These are phyloP conservation scores for Microvelia longipes DNA, from an alignment of 1,140 invertebrate species.

Conservation along the genomic window DNA sequence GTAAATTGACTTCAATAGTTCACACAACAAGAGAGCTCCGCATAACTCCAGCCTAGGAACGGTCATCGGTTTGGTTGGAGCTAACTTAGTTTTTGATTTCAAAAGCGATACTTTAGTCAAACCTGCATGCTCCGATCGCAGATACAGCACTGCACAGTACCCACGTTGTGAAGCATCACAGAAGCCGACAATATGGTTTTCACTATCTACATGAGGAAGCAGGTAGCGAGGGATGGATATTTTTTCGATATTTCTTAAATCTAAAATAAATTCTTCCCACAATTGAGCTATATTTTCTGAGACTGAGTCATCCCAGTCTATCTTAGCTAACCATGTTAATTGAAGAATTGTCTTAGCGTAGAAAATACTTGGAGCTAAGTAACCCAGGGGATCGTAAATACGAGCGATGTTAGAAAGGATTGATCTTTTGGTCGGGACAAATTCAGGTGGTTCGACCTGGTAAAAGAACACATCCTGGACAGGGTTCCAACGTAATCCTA, in stretches of 20 bases:
- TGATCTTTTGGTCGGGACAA: constrained; percentile 15
- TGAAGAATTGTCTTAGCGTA: constrained; percentile 23
- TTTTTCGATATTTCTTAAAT: not conserved
- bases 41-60: not conserved
- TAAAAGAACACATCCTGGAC: not conserved
- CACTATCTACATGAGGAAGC: not conserved
- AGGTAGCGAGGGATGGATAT: not conserved
- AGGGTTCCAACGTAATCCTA: constrained; percentile 2
- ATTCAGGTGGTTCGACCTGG: not conserved
- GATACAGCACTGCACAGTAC: not conserved
- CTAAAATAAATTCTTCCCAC: not conserved
- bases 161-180: not conserved
- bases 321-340: constrained; percentile 20
- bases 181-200: not conserved
- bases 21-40: not conserved
- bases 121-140: not conserved
- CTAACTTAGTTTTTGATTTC: not conserved
- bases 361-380: constrained; percentile 22
- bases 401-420: constrained; percentile 20
- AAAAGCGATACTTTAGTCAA: not conserved
- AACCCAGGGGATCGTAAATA: constrained; percentile 27
- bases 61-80: not conserved
- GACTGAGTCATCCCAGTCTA: constrained; percentile 25
- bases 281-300: constrained; percentile 1
- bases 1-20: not conserved